phyloP scores from a whole-genome alignment of 2,797 vertebrate genomes.

The Discoglossus pictus region DNA sequence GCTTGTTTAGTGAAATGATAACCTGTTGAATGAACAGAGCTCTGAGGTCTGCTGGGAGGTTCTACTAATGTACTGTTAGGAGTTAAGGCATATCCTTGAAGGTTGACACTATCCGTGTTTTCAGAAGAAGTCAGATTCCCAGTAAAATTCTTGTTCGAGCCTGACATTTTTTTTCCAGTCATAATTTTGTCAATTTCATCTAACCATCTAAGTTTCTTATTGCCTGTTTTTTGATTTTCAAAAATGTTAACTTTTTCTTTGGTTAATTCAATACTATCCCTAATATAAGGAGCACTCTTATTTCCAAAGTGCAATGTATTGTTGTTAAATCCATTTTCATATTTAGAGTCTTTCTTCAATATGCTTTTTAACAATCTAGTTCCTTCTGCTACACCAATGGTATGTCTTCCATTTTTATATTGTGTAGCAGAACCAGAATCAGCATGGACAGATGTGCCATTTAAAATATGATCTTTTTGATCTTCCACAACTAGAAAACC shows the following conservation, averaged over 20 bases:
- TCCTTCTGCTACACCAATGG: slow-evolving; percentile 59
- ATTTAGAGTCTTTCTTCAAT: slow-evolving; percentile 83
- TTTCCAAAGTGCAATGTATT: slow-evolving; percentile 67
- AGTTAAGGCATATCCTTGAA: slow-evolving; percentile 50
- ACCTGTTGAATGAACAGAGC: slow-evolving; percentile 59
- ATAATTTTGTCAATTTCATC: slow-evolving; percentile 71
- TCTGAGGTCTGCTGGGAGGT: slow-evolving; percentile 50
- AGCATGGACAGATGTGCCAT: slow-evolving; percentile 46
- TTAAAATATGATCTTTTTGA: slow-evolving; percentile 28
- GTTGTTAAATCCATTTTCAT: slow-evolving; percentile 58
- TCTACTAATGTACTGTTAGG: slow-evolving; percentile 56
- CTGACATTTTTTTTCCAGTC: slow-evolving; percentile 33
- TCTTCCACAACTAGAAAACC: slow-evolving; percentile 33
- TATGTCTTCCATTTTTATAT: slow-evolving; percentile 52
- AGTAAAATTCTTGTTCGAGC: slow-evolving; percentile 30
- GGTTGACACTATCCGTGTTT: slow-evolving; percentile 41
- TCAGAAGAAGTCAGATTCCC: slow-evolving; percentile 39
- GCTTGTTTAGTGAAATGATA: slow-evolving; percentile 76
- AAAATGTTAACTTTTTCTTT: slow-evolving; percentile 69
- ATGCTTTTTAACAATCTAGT: slow-evolving; percentile 77
- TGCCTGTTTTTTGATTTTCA: slow-evolving; percentile 62
- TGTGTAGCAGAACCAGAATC: slow-evolving; percentile 46
- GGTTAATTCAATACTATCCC: slow-evolving; percentile 85
- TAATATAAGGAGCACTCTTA: slow-evolving; percentile 69
- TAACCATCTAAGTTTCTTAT: slow-evolving; percentile 86